A percentile compares a stretch with the other conserved stretches of the same genome.
These are phyloP conservation scores for Hirtodrosophila confusa DNA, from an alignment of 2,888 invertebrate species.

Conservation along the genomic window DNA sequence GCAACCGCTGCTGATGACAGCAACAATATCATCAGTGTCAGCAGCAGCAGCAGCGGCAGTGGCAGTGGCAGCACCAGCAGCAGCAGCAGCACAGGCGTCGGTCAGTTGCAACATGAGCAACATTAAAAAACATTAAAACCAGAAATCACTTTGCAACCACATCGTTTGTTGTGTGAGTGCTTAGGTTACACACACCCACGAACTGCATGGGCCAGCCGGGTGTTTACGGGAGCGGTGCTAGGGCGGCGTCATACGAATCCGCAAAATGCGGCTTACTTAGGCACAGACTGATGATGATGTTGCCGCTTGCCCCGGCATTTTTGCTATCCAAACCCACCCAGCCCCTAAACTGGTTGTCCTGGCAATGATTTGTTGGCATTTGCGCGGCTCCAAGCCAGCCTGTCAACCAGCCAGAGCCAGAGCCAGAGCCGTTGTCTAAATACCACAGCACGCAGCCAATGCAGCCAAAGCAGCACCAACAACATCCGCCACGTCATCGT, in stretches of 20 bases:
- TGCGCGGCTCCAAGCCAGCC: constrained; percentile 54
- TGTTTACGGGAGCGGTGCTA: neutral
- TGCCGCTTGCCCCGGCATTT: constrained; percentile 21
- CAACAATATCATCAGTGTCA: constrained; percentile 77
- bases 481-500: constrained; percentile 61
- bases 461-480: constrained; percentile 17
- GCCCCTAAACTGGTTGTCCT: constrained; percentile 50
- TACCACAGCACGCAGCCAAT: constrained; percentile 42
- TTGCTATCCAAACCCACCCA: constrained; percentile 7
- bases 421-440: constrained; percentile 44
- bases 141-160: constrained; percentile 79
- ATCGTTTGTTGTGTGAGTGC: constrained; percentile 69
- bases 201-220: neutral
- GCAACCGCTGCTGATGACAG: constrained; percentile 79
- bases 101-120: constrained; percentile 75
- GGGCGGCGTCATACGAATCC: constrained; percentile 67
- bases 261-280: constrained; percentile 80
- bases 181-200: constrained; percentile 21
- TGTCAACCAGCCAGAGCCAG: constrained; percentile 12
- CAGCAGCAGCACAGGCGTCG: constrained; percentile 25
- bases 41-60: constrained; percentile 42
- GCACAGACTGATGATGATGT: constrained; percentile 72
- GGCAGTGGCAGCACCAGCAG: constrained; percentile 14
- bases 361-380: constrained; percentile 78
- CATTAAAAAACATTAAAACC: constrained; percentile 81